phyloP scores from a whole-genome alignment of 2,113 vertebrate genomes.

The Perccottus glenii region DNA sequence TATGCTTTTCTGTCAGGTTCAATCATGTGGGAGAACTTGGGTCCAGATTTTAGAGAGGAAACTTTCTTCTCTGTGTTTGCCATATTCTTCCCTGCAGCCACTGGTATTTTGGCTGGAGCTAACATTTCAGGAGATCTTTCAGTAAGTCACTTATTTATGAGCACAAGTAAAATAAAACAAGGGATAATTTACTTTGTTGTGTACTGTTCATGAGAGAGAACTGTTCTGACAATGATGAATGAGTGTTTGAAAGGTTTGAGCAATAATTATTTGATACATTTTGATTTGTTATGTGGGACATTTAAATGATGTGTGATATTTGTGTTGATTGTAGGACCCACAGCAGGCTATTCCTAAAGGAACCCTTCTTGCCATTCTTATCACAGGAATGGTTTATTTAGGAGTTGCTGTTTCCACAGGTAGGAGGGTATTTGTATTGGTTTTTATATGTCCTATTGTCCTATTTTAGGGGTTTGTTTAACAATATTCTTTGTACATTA shows the following conservation, averaged over 20 bases:
- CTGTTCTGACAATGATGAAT: neutral
- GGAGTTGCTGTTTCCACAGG: slow-evolving; percentile 95
- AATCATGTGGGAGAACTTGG: slow-evolving; percentile 95
- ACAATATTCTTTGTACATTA: neutral
- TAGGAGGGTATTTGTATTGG: slow-evolving; percentile 47
- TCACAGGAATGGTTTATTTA: slow-evolving; percentile 92
- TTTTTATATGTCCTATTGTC: neutral
- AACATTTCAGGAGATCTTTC: slow-evolving; percentile 99
- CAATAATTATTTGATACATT: neutral
- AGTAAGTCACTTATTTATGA: slow-evolving; percentile 79
- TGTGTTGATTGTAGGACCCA: slow-evolving; percentile 86
- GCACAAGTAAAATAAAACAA: neutral
- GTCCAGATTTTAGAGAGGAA: slow-evolving; percentile 85
- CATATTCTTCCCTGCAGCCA: slow-evolving; percentile 98
- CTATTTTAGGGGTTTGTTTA: neutral
- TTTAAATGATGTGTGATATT: neutral
- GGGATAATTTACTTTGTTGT: too few relatives aligned
- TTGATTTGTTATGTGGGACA: neutral
- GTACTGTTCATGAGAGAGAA: too few relatives aligned
- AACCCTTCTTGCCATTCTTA: slow-evolving; percentile 93
- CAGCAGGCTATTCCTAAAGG: slow-evolving; percentile 96
- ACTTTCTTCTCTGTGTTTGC: slow-evolving; percentile 96
- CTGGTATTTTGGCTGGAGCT: slow-evolving; percentile 96
- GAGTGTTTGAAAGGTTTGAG: neutral
- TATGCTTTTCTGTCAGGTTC: slow-evolving; percentile 69